phyloP scores from a whole-genome alignment of 2,888 invertebrate species.

The Lasioglossum calceatum region DNA sequence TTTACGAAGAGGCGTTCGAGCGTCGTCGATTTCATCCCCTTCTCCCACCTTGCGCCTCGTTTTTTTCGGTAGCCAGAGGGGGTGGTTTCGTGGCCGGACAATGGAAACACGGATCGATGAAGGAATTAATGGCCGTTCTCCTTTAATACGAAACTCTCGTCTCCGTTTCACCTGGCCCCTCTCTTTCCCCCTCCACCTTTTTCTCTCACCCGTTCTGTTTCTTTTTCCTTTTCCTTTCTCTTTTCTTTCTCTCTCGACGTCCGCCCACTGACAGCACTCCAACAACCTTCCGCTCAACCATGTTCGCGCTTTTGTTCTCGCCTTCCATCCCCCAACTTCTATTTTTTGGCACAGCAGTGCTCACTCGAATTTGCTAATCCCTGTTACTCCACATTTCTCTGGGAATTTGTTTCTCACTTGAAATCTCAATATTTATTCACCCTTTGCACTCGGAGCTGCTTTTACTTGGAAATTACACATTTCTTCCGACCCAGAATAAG shows the following conservation, averaged over 20 bases:
- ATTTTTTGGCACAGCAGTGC: neutral
- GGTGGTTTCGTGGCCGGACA: constrained; percentile 27
- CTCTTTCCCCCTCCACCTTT: neutral
- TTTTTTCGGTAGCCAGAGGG: neutral
- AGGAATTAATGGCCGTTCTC: constrained; percentile 57
- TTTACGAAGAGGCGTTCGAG: constrained; percentile 28
- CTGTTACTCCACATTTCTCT: neutral
- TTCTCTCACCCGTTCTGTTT: neutral
- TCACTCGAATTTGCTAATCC: neutral
- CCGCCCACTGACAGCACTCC: constrained; percentile 29
- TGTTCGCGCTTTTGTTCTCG: constrained; percentile 19
- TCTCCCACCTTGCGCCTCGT: neutral
- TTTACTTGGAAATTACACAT: too few relatives aligned
- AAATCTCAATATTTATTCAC: too few relatives aligned
- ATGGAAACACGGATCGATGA: constrained; percentile 50
- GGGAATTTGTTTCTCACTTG: too few relatives aligned
- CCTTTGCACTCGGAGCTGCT: too few relatives aligned
- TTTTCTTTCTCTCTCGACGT: constrained; percentile 6
- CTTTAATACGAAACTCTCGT: constrained; percentile 49
- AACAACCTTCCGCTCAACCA: neutral
- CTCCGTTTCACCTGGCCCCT: constrained; percentile 13
- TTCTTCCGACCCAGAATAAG: too few relatives aligned
- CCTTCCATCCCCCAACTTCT: neutral
- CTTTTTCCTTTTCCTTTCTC: neutral
- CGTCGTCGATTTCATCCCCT: constrained; percentile 32